These are phyloP conservation scores for Cygnus olor DNA, from an alignment of 2,797 vertebrate genomes.

Conservation along the genomic window DNA sequence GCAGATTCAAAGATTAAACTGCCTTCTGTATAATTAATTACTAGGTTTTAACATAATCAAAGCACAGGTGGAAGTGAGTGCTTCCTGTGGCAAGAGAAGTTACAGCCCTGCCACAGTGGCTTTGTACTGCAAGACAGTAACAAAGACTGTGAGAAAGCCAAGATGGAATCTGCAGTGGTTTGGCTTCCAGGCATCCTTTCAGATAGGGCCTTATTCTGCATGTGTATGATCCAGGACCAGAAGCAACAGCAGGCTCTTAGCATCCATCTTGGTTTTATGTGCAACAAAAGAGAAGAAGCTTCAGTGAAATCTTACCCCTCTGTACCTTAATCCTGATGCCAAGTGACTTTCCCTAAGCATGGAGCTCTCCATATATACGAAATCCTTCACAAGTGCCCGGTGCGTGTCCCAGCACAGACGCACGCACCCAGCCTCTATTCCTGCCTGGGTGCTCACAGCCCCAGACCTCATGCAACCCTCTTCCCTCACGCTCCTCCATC, in stretches of 20 bases:
- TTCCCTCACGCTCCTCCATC: not conserved
- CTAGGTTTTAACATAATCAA: constrained; percentile 6
- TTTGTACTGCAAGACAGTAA: not conserved
- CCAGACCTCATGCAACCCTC: not conserved
- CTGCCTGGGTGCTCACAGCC: not conserved
- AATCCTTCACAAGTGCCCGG: not conserved
- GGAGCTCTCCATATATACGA: not conserved
- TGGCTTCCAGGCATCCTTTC: constrained; percentile 26
- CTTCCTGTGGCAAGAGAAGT: constrained; percentile 17
- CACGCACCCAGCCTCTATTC: not conserved
- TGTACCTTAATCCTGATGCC: not conserved
- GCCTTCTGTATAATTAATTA: constrained; percentile 12
- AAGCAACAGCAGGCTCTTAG: not conserved
- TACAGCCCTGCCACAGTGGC: not conserved
- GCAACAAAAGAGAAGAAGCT: not conserved
- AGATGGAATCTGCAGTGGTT: constrained; percentile 15
- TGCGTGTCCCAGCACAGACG: not conserved
- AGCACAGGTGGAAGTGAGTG: constrained; percentile 8
- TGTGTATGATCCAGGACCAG: not conserved
- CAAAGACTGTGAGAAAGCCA: not conserved
- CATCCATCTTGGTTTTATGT: not conserved
- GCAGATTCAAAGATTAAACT: constrained; percentile 25
- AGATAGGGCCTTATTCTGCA: not conserved
- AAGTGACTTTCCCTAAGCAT: not conserved
- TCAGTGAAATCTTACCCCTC: not conserved